phyloP scores from a whole-genome alignment of 2,113 vertebrate species.

The Pyxicephalus adspersus region DNA sequence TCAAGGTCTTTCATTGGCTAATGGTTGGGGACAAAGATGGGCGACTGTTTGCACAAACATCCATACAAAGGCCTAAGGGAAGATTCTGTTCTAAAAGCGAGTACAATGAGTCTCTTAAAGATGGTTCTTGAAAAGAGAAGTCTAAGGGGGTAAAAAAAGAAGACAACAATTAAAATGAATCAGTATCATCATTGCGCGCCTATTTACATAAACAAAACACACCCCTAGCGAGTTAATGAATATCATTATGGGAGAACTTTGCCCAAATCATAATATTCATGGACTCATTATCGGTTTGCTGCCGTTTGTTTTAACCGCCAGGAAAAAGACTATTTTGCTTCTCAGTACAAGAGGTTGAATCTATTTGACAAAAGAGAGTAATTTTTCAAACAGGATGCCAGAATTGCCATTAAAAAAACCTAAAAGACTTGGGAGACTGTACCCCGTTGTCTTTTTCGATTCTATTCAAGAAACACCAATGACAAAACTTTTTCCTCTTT shows the following conservation, averaged over 20 bases:
- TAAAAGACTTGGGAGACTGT: conserved; percentile 31
- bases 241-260: conserved; percentile 57
- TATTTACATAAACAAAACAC: conserved; percentile 58
- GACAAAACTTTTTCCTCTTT: no score
- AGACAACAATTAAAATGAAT: conserved; percentile 57
- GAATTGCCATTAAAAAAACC: conserved; percentile 35
- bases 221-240: conserved; percentile 57
- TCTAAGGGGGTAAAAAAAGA: conserved; percentile 51
- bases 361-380: conserved; percentile 53
- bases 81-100: conserved; percentile 36
- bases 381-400: conserved; percentile 54
- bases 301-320: conserved; percentile 56
- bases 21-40: neutral
- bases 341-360: conserved; percentile 54
- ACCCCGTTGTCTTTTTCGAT: neutral
- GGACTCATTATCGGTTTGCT: conserved; percentile 56
- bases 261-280: conserved; percentile 57
- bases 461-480: no score
- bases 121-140: conserved; percentile 55
- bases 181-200: conserved; percentile 56
- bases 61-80: conserved; percentile 18
- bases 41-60: neutral
- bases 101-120: conserved; percentile 50
- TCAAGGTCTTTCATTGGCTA: neutral
- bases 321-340: conserved; percentile 57